Base-by-base conservation (phyloP, 2,113 vertebrate genomes). In the Microcebus lehilahytsara region DNA sequence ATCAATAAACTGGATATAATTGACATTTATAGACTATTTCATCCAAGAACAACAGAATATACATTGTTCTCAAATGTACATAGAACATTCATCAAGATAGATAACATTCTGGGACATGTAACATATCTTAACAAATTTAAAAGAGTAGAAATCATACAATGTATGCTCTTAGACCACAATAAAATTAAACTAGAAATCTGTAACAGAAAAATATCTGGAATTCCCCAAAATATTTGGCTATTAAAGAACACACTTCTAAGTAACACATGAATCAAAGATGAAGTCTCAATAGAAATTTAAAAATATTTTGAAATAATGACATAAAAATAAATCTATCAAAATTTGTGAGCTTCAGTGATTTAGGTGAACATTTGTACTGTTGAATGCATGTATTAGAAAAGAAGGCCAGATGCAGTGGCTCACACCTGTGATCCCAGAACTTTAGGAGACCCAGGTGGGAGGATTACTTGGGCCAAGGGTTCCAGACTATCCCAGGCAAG, bases 131-230 rank as follows among this genome's bases (percentile, higher is more conserved):
- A 49, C 32, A 60, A 27, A 27, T 11, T 30, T 60, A 62, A 74
- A 58, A 49, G 5, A 49, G 37, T 42, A 30, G 22, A 72, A 37
- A 49, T 17, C 32, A 14, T 27, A 69, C 30, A 8, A 62, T 2
- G 0, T 20, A 20, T 20, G 6, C 4, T 49, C 27, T 42, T n/a
- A 19, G 1, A 46, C 23, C 9, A 23, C 11, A 13, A 9, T 13
- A 12, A 80, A 62, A 49, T 64, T 12, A 84, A 37, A 10, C 32
- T 30, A 42, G 40, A 75, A 75, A 62, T 62, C 30, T 75, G 6
- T 25, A 49, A 49, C 13, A 89, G 32, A 62, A 89, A 19, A 16
- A 71, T 11, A 62, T 14, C 37, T 60, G 30, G 17, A 77, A 64
- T n/a, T 17, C 19, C 30, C 30, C 58, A 34, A 49, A 77, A 7